These are phyloP conservation scores for Mesocentrotus franciscanus DNA, from an alignment of 53 echinoderm and acorn worm genomes.

Conservation along the genomic window DNA sequence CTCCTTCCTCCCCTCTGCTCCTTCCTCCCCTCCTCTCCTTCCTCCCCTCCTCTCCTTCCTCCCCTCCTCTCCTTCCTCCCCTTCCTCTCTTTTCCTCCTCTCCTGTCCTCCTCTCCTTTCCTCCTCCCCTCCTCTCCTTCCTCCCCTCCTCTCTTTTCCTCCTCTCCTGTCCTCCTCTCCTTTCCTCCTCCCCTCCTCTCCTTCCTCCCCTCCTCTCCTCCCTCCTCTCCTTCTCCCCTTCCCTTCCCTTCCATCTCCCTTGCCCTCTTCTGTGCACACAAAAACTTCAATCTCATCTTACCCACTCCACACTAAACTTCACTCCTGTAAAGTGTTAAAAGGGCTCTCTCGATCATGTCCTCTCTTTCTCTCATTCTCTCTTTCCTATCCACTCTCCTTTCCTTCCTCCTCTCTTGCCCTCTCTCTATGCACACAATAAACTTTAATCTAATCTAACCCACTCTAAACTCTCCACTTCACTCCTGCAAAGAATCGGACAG, in stretches of 20 bases:
- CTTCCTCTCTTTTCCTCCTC: no score
- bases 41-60: not conserved
- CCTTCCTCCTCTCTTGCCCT: not conserved
- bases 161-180: not conserved
- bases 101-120: not conserved
- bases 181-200: not conserved
- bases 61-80: not conserved
- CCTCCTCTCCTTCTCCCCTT: not conserved
- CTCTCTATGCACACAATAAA: constrained; percentile 6
- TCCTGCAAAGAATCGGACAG: not conserved
- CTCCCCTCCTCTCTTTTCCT: not conserved
- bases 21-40: not conserved
- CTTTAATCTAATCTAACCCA: constrained; percentile 41
- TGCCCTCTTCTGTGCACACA: not conserved
- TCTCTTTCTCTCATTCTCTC: not conserved
- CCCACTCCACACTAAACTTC: not conserved
- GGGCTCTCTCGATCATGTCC: not conserved
- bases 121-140: not conserved
- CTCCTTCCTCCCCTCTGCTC: not conserved
- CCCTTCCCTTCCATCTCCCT: not conserved
- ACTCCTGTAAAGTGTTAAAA: no score
- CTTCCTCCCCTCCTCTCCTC: not conserved
- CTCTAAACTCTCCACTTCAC: not conserved
- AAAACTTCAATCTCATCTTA: constrained; percentile 5
- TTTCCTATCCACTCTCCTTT: not conserved